phyloP scores from a whole-genome alignment of 1,140 invertebrate genomes.

The Drosophila nigromelanica region DNA sequence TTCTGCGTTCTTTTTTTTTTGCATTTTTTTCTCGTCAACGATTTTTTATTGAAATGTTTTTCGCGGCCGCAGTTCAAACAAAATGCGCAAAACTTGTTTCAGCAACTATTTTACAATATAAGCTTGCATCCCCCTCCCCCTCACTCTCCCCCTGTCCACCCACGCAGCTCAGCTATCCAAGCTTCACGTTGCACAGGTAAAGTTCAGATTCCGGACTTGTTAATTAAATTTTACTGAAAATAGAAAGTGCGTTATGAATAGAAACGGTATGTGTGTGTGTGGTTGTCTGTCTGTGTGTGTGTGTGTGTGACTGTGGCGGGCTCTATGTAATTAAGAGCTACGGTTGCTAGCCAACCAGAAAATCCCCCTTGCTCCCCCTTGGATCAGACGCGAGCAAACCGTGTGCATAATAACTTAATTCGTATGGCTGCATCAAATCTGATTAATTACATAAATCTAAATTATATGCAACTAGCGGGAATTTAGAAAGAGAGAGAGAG shows the following conservation, averaged over 20 bases:
- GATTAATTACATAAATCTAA: background rate
- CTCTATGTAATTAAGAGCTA: too few relatives aligned
- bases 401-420: too few relatives aligned
- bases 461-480: background rate
- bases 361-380: too few relatives aligned
- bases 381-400: too few relatives aligned
- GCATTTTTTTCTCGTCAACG: background rate
- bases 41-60: slow-evolving; percentile 39
- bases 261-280: slow-evolving; percentile 12
- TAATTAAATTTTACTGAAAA: slow-evolving; percentile 25
- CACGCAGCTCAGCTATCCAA: background rate
- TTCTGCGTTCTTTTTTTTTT: background rate
- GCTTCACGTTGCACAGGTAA: background rate
- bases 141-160: too few relatives aligned
- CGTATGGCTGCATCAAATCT: slow-evolving; percentile 1
- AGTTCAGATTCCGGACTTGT: background rate
- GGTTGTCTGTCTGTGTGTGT: background rate
- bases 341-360: too few relatives aligned
- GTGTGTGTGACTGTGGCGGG: background rate
- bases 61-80: slow-evolving; percentile 44
- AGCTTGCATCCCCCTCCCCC: background rate
- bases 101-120: slow-evolving; percentile 32
- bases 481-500: too few relatives aligned
- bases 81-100: slow-evolving; percentile 44
- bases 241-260: slow-evolving; percentile 34